phyloP scores from a whole-genome alignment of 2,797 vertebrate genomes.

The Octomys mimax region DNA sequence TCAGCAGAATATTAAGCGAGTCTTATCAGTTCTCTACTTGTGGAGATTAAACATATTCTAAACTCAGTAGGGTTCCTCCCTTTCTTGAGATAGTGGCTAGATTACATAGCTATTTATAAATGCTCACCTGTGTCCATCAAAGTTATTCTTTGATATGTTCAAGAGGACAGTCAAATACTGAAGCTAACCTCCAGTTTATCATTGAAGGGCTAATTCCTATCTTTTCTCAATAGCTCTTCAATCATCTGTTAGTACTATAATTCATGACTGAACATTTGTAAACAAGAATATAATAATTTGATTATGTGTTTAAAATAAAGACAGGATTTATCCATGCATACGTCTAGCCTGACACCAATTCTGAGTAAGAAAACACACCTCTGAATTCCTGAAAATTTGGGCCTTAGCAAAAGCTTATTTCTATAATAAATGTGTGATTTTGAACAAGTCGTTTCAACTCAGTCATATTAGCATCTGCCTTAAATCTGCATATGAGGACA shows the following conservation, averaged over 20 bases:
- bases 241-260: neutral
- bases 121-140: neutral
- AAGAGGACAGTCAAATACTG: neutral
- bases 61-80: neutral
- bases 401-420: neutral
- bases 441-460: neutral
- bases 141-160: neutral
- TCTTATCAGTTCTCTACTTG: neutral
- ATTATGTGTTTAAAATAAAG: neutral
- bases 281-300: neutral
- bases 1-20: neutral
- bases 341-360: neutral
- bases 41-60: neutral
- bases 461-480: neutral
- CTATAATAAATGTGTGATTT: neutral
- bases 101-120: neutral
- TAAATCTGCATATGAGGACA: neutral
- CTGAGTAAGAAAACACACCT: neutral
- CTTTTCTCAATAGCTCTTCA: neutral
- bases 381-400: neutral
- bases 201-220: neutral
- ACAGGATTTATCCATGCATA: neutral
- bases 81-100: neutral
- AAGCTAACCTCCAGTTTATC: neutral
- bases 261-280: neutral